Evolutionary conservation across 2,888 invertebrate genomes (phyloP), one percentile per base, ranked within the genome.

Genomic region (Carcina quercana): DNA sequence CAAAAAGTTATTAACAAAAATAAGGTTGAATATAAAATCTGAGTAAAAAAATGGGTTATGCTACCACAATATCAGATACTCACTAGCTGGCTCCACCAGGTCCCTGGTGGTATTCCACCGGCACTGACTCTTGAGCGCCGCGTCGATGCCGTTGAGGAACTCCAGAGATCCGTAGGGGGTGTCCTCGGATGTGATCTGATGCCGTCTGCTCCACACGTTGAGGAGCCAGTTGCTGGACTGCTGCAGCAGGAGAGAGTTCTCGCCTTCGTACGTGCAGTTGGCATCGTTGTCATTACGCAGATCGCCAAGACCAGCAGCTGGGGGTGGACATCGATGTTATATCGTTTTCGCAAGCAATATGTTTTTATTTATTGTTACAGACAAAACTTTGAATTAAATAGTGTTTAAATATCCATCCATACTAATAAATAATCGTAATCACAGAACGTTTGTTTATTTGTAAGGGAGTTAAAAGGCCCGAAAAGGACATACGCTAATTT

Each of bases 191-290:
- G 73, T 61, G 14, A 82, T 57, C 27, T 59, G 49, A 20, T 52
- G 38, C 3, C 86, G 40, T 12, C 72, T 55, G 0, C 75, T 59
- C 89, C 90, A 91, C 19, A 87, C 69, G 40, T 72, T 85, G 13
- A 96, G 65, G 8, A 96, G 79, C 90, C 94, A 96, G 75, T 96
- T 96, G 70, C 92, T 92, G 27, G 93, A 88, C 83, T 95, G 95
- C 69, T 96, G 95, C 32, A 95, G 86, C 8, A 96, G 76, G 1
- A 96, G 91, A 57, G 94, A 94, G 79, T 95, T 95, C 79, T 96
- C 96, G 0, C 96, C 96, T 71, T 96, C 96, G 60, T 95, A 96
- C 0, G 92, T 96, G 58, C 92, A 91, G 72, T 93, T 94, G 0
- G 94, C 94, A 65, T 96, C 96, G 64, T 94, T 90, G 58, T 93